phyloP scores from a whole-genome alignment of 1,140 invertebrate genomes.

The Sycobia sp. region DNA sequence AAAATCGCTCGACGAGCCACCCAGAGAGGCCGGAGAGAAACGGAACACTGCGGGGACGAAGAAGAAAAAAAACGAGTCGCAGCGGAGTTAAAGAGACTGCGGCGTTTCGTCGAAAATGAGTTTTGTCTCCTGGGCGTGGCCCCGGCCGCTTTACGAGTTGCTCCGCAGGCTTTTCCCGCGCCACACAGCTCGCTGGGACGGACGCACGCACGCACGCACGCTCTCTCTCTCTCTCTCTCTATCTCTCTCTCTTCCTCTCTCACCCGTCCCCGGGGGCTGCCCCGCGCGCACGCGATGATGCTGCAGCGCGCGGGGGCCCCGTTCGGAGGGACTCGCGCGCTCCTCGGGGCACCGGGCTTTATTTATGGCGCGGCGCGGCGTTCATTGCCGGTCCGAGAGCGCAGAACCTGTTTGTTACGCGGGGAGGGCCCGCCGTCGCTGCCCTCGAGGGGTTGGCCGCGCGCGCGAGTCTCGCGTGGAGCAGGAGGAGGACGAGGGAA shows the following conservation, averaged over 20 bases:
- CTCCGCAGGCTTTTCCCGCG: too few species aligned
- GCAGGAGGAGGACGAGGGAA: too few species aligned
- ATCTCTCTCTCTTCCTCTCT: too few species aligned
- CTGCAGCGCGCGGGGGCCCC: too few species aligned
- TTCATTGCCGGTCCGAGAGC: neutral
- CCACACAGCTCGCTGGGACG: neutral
- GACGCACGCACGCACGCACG: neutral
- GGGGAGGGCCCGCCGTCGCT: neutral
- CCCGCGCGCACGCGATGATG: neutral
- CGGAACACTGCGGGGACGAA: neutral
- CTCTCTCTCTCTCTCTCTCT: too few species aligned
- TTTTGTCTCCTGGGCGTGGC: constrained; percentile 26
- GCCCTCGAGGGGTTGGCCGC: neutral
- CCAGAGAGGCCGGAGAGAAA: neutral
- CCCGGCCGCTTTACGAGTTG: constrained; percentile 13
- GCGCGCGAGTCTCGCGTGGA: too few species aligned
- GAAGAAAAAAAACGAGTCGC: neutral
- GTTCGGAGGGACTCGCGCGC: too few species aligned
- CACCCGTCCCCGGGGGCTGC: neutral
- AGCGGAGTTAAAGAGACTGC: neutral
- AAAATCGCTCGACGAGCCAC: too few species aligned
- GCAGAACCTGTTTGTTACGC: constrained; percentile 7
- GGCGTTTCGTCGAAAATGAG: constrained; percentile 20
- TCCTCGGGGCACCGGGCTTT: constrained; percentile 2
- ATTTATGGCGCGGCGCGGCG: constrained; percentile 18